These are phyloP conservation scores for Leucophora obtusa DNA, from an alignment of 2,888 invertebrate genomes.

Conservation along the genomic window DNA sequence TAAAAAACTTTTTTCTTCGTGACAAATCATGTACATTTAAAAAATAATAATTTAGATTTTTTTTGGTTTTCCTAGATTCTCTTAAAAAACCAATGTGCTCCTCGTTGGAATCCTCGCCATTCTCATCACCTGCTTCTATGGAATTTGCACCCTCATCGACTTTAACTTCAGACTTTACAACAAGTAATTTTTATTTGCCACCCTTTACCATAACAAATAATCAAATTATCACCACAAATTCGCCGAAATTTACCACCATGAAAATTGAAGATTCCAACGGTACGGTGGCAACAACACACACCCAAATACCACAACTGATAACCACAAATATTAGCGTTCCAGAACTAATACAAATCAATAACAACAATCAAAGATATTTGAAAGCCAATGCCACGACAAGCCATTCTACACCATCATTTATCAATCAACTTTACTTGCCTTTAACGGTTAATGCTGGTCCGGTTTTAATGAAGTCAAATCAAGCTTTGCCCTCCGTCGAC, in stretches of 20 bases:
- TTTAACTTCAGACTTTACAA: conserved; percentile 40
- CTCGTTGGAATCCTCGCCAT: conserved; percentile 76
- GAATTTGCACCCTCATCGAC: conserved; percentile 67
- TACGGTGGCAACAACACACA: conserved; percentile 40
- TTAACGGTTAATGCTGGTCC: conserved; percentile 70
- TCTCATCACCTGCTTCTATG: conserved; percentile 76
- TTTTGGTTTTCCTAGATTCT: conserved; percentile 67
- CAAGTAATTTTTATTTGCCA: conserved; percentile 53
- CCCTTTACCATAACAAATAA: conserved; percentile 48
- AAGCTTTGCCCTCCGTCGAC: conserved; percentile 77
- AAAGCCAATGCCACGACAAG: conserved; percentile 50
- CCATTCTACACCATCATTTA: conserved; percentile 60
- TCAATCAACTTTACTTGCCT: conserved; percentile 68
- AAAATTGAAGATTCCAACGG: conserved; percentile 45
- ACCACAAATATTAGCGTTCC: conserved; percentile 54
- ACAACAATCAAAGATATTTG: conserved; percentile 63
- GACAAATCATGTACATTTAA: neutral
- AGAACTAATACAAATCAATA: conserved; percentile 66
- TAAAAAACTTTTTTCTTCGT: too few relatives aligned
- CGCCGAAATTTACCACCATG: conserved; percentile 38
- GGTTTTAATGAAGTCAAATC: conserved; percentile 70
- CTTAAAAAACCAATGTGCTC: conserved; percentile 71
- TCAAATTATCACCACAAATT: conserved; percentile 46
- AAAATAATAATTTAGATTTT: neutral
- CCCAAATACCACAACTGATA: conserved; percentile 44